Base-by-base conservation (phyloP, 2,797 vertebrate species). In the Balearica regulorum region DNA sequence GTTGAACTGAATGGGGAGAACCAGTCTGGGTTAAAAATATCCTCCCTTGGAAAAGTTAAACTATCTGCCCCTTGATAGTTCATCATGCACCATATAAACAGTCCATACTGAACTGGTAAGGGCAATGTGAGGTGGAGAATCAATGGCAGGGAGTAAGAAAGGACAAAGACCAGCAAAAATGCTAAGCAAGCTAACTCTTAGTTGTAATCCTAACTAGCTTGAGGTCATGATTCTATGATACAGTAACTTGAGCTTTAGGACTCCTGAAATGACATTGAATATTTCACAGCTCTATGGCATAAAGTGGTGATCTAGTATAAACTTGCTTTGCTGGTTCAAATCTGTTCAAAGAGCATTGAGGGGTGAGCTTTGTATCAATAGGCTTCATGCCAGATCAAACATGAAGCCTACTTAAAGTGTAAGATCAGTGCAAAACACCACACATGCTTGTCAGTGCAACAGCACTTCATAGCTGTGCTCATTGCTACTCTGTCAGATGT, bases 371-470 rank as follows among this genome's bases (percentile, higher is more conserved):
- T 76, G 7, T 70, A 35, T 94, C n/a, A 28, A 0, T 19, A 73
- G 77, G 43, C 43, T 92, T 83, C 91, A 33, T 89, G 60, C 20
- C 58, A 71, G 48, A 49, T 90, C 66, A 80, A 43, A 43, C 37
- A 10, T 44, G 51, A 82, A 76, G n/a, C 22, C 24, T 62, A 1
- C 75, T 83, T 82, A 31, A 66, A 73, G 41, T 21, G 24, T 35
- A 29, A 37, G 25, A 37, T 41, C 6, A 16, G 16, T 79, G 57
- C 49, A 88, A 88, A n/a, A 12, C 9, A 24, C 22, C 18, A 15
- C 18, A 3, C 0, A 0, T 26, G 37, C 39, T 4, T 22, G 35
- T 76, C 33, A 51, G 35, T 55, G 37, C 35, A 37, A 12, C 46
- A 71, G 33, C 41, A 21, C 43, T 58, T 81, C 11, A 0, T 55